Conservation (phyloP, 2,888 invertebrate genomes). For the Anagyrus pseudococci region DNA sequence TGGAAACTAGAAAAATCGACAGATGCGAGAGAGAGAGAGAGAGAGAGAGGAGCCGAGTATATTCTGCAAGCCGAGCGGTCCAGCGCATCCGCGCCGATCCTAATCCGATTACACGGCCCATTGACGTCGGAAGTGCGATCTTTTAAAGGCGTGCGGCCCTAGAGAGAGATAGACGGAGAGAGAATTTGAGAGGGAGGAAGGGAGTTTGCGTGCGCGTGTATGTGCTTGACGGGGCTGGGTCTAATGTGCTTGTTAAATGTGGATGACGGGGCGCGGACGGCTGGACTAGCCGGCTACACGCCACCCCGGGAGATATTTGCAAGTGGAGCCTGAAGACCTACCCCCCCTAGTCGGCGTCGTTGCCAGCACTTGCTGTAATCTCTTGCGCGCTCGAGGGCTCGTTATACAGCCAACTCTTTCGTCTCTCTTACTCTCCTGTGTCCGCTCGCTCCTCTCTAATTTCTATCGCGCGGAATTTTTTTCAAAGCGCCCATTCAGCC, state of each 20-base stretch:
- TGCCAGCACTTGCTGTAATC: background rate
- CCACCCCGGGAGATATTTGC: conserved; percentile 11
- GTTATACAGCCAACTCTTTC: conserved; percentile 45
- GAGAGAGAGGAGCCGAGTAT: conserved; percentile 46
- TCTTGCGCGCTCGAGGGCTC: conserved; percentile 41
- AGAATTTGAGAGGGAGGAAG: no score
- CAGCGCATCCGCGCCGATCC: conserved; percentile 50
- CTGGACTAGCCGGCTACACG: background rate
- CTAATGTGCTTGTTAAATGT: conserved; percentile 57
- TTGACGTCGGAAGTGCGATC: conserved; percentile 59
- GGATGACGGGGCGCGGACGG: conserved; percentile 12
- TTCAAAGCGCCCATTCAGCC: conserved; percentile 34
- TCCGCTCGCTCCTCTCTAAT: conserved; percentile 36
- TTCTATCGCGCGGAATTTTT: conserved; percentile 43
- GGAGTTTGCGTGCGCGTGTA: no score
- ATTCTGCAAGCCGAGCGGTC: conserved; percentile 35
- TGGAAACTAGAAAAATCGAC: conserved; percentile 40
- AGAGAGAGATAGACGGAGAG: conserved; percentile 43
- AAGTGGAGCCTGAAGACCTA: conserved; percentile 9
- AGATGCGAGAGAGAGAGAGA: conserved; percentile 56
- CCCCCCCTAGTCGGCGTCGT: background rate
- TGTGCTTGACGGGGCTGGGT: background rate
- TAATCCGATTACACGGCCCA: conserved; percentile 62
- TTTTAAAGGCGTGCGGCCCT: background rate
- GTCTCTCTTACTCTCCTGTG: conserved; percentile 35